Evolutionary conservation across 2,113 vertebrate species (phyloP).

Genomic region (Sturnira hondurensis): DNA sequence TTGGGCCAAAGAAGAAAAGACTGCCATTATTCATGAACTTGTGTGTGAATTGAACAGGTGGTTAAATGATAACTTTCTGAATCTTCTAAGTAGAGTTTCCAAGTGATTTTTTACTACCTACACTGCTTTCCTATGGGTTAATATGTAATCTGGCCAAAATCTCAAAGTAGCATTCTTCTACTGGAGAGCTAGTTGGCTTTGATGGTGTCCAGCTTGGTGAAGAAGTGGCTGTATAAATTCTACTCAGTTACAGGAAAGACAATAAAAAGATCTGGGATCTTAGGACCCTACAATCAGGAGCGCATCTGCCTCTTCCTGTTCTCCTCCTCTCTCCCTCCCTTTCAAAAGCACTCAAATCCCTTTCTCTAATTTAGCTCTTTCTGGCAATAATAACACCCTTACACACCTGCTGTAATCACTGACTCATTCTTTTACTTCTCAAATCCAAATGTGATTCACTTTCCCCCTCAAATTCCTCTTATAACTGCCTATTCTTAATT

Average conservation of each 20-base stretch:
- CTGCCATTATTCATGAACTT: background rate
- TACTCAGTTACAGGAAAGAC: conserved; percentile 44
- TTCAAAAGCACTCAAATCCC: background rate
- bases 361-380: background rate
- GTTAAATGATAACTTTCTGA: background rate
- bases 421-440: background rate
- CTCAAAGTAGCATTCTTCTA: conserved; percentile 8
- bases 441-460: background rate
- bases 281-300: background rate
- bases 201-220: conserved; percentile 22
- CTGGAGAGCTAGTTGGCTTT: background rate
- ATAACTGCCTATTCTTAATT: background rate
- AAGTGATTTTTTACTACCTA: conserved; percentile 18
- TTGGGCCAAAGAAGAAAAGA: background rate
- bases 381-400: background rate
- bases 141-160: background rate
- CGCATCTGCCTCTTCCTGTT: background rate
- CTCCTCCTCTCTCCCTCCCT: background rate
- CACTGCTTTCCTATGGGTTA: conserved; percentile 3
- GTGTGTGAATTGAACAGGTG: background rate
- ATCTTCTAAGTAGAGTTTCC: background rate
- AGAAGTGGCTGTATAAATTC: conserved; percentile 48
- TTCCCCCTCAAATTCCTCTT: background rate
- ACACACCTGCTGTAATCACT: background rate
- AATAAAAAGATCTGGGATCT: background rate